phyloP scores from a whole-genome alignment of 1,140 invertebrate genomes.

The Sesamia nonagrioides region DNA sequence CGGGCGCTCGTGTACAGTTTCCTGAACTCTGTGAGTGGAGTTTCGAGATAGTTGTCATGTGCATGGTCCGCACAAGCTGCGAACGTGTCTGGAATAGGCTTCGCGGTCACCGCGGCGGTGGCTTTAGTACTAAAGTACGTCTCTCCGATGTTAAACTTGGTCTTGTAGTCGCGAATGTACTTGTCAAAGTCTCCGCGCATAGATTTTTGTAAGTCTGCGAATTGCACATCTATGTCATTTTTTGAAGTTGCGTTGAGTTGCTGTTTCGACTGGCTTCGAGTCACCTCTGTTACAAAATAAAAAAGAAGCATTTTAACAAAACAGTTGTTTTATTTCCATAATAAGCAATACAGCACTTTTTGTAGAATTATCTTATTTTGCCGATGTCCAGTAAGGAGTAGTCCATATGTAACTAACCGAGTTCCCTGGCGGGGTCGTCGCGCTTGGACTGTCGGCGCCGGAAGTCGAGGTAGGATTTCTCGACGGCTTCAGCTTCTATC shows the following conservation, averaged over 20 bases:
- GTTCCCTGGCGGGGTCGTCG: no score
- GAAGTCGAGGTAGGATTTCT: conserved; percentile 75
- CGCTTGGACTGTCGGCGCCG: conserved; percentile 57
- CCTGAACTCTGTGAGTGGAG: conserved; percentile 74
- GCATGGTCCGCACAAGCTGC: conserved; percentile 45
- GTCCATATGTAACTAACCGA: not conserved
- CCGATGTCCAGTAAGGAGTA: no score
- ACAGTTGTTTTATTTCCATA: no score
- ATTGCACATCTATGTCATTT: conserved; percentile 18
- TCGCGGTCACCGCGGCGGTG: conserved; percentile 49
- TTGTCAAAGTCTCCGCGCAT: conserved; percentile 69
- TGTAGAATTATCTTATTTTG: no score
- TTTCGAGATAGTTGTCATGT: conserved; percentile 70
- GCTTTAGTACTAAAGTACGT: conserved; percentile 65
- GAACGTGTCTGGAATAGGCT: conserved; percentile 62
- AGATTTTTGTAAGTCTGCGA: conserved; percentile 42
- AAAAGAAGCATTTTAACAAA: not conserved
- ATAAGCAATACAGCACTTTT: no score
- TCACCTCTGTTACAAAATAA: conserved; percentile 55
- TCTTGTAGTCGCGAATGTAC: conserved; percentile 71
- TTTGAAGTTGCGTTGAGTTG: conserved; percentile 44
- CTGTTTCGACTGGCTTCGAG: conserved; percentile 49
- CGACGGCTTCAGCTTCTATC: conserved; percentile 79
- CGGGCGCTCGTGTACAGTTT: conserved; percentile 69
- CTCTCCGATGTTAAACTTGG: conserved; percentile 57